Conservation (phyloP, 1,140 invertebrate genomes). For the Aleiodes sp. region DNA sequence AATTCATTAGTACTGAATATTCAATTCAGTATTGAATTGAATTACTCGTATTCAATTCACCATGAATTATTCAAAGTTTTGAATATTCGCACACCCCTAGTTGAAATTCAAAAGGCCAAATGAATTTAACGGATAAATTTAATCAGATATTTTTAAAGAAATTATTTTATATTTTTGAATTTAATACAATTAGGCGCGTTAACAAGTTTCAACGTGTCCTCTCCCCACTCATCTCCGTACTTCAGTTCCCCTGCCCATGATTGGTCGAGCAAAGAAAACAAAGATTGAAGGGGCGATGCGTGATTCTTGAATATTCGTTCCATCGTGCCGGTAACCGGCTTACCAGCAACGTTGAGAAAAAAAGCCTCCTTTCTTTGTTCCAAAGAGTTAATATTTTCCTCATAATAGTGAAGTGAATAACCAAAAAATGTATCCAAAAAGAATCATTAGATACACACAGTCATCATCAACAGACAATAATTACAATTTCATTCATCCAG, state of each 20-base stretch:
- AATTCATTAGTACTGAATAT: too few relatives aligned
- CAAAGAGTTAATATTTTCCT: background rate
- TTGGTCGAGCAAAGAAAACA: constrained; percentile 10
- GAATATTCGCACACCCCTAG: too few relatives aligned
- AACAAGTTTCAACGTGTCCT: background rate
- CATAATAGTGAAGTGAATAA: background rate
- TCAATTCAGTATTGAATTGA: too few relatives aligned
- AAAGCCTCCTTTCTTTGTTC: background rate
- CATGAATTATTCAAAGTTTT: too few relatives aligned
- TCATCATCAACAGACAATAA: background rate
- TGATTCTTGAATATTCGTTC: background rate
- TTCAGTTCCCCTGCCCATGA: background rate
- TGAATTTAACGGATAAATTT: too few relatives aligned
- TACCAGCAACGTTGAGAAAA: background rate
- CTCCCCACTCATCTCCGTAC: background rate
- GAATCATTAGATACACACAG: too few relatives aligned
- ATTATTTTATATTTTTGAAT: too few relatives aligned
- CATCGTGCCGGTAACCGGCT: constrained; percentile 10
- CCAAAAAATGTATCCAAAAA: background rate
- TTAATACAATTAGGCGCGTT: too few relatives aligned
- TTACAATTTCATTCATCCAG: constrained; percentile 13
- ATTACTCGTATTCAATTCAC: too few relatives aligned
- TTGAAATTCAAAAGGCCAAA: too few relatives aligned
- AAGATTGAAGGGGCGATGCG: background rate
- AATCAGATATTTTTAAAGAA: too few relatives aligned